These are phyloP conservation scores for Amphiprion ocellaris DNA, from an alignment of 2,113 vertebrate genomes.

Conservation along the genomic window DNA sequence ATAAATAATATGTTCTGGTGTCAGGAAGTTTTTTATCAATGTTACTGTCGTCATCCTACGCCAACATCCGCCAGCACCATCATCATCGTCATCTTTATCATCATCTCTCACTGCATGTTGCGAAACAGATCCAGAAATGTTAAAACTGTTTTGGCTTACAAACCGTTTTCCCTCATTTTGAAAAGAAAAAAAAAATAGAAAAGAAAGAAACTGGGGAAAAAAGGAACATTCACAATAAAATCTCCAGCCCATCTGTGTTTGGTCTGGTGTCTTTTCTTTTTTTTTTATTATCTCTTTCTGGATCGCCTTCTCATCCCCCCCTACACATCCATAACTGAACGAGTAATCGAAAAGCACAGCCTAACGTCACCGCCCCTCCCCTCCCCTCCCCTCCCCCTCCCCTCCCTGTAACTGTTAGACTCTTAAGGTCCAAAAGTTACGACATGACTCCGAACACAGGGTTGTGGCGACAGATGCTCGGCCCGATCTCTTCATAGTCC, in stretches of 20 bases:
- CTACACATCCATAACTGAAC: slow-evolving; percentile 83
- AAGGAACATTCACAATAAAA: slow-evolving; percentile 85
- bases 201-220: slow-evolving; percentile 1
- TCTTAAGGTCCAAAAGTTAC: slow-evolving; percentile 84
- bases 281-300: slow-evolving; percentile 22
- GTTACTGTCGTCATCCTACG: slow-evolving; percentile 11
- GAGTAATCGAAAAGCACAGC: slow-evolving; percentile 83
- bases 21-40: slow-evolving; percentile 29
- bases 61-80: slow-evolving; percentile 32
- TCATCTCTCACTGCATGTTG: slow-evolving; percentile 77
- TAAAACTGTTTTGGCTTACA: slow-evolving; percentile 85
- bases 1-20: slow-evolving; percentile 81
- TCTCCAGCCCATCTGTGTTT: slow-evolving; percentile 87
- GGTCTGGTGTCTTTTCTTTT: slow-evolving; percentile 78
- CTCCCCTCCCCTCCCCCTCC: slow-evolving; percentile 38
- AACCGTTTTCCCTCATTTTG: slow-evolving; percentile 83
- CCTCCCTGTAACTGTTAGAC: neutral
- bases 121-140: slow-evolving; percentile 86
- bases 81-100: slow-evolving; percentile 46
- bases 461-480: slow-evolving; percentile 99
- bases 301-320: slow-evolving; percentile 72
- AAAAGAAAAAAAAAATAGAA: slow-evolving; percentile 50
- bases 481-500: slow-evolving; percentile 99
- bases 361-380: slow-evolving; percentile 49
- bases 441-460: slow-evolving; percentile 99